Base-by-base conservation (phyloP, 2,888 invertebrate species). In the Torymus auratus region DNA sequence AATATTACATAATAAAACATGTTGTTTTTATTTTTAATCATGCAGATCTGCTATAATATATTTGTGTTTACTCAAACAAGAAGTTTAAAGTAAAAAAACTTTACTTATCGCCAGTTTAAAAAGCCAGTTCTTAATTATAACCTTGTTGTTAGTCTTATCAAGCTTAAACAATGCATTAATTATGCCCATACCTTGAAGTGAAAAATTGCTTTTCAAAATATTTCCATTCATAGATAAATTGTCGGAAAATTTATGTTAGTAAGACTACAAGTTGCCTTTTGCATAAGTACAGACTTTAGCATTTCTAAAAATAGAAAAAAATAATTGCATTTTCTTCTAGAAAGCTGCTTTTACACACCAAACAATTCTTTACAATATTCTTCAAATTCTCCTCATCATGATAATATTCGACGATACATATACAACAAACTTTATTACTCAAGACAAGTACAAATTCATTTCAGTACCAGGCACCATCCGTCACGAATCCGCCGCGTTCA, bases 111-210 rank as follows among this genome's bases (percentile, higher is more conserved):
- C 12, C 23, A 4, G 13, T 64, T 17, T 13, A 52, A 60, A 67
- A 7, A 53, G 23, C 28, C 17, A 61, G n/a, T 15, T 62, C 17
- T 72, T 52, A 62, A 72, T 62, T n/a, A 70, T 15, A 10, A n/a
- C 62, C 62, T 55, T 28, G 62, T 73, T 73, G 62, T 55, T 23
- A 15, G 10, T 11, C 52, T 15, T 72, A 72, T 72, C 62, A 15
- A 12, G 15, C 12, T 41, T 41, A 41, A 53, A 60, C 52, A 56
- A 69, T 69, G 56, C 13, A 71, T 71, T 61, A 11, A 23, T 50
- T 53, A 14, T 4, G 20, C 7, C 23, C 7, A 55, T 62, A 64
- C 28, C 13, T 17, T 55, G 2, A 7, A 17, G n/a, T 53, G 53
- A 67, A 53, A 67, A 67, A 67, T n/a, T 52, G 17, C 53, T 12